Base-by-base conservation (phyloP, 2,888 invertebrate genomes). In the Amphipoea lucens region DNA sequence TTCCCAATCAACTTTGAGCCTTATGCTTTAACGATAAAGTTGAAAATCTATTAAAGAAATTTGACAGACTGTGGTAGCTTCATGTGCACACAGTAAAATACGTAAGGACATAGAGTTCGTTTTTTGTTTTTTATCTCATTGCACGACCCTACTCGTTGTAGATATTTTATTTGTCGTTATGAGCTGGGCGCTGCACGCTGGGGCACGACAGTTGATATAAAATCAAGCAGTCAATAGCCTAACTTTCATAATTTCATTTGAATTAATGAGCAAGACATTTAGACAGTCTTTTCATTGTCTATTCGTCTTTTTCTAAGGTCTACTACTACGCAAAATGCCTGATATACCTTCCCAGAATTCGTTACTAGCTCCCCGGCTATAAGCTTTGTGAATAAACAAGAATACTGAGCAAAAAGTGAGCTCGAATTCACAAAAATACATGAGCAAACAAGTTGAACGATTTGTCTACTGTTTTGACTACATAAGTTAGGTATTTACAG, bases 341-440 rank as follows among this genome's bases (percentile, higher is more conserved):
- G 4, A 48, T 20, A 48, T 62, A 62, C n/a, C 20, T 9, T 20
- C n/a, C 23, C n/a, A 62, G 67, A 54, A 57, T 54, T 54, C 0
- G 20, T 29, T 54, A 62, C 36, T 60, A 75, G 14, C 76, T 75
- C 62, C 14, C 11, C 0, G 14, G 14, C 23, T 20, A 45, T 23
- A 67, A 60, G 17, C 42, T 70, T 65, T 36, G 17, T 29, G 68
- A 51, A 54, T 63, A 51, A 74, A 9, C 40, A 67, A 69, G 66
- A 75, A 65, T 83, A 36, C 54, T 83, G 74, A 86, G 87, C 76
- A 75, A 36, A 72, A 57, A 20, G 23, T 79, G 48, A 76, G 79
- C 69, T 74, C n/a, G 12, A 40, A 62, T 63, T 67, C 14, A 75
- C n/a, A 78, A 36, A 48, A 70, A 70, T 80, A 68, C 12, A 71